A percentile compares a stretch with the other conserved stretches of the same genome.
phyloP scores from a whole-genome alignment of 2,113 vertebrate species.

The Chionis minor region DNA sequence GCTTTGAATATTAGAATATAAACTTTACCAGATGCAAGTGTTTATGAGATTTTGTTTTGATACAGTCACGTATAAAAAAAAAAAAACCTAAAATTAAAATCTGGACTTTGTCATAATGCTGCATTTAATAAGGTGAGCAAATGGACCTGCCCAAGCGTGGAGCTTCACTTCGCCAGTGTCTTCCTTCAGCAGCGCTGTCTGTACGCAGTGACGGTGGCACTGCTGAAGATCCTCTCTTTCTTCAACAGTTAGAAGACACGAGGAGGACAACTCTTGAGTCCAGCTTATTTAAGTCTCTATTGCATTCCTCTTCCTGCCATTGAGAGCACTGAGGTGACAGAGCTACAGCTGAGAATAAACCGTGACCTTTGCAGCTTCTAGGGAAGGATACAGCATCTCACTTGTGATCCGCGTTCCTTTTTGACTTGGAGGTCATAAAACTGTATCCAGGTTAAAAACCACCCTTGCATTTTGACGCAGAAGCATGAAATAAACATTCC shows the following conservation, averaged over 20 bases:
- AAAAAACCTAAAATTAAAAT: background rate
- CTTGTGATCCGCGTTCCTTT: rapidly evolving
- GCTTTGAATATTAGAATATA: background rate
- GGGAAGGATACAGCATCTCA: background rate
- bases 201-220: background rate
- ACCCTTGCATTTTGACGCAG: background rate
- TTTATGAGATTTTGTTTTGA: background rate
- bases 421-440: background rate
- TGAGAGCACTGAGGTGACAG: background rate
- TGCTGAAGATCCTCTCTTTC: background rate
- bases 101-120: background rate
- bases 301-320: background rate
- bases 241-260: rapidly evolving
- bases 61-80: background rate
- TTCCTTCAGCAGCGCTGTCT: background rate
- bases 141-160: rapidly evolving
- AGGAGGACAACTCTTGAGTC: background rate
- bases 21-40: background rate
- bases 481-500: background rate
- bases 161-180: background rate
- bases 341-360: background rate
- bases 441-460: background rate
- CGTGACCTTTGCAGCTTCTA: background rate
- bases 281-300: background rate
- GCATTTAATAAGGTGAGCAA: background rate